Evolutionary conservation across 2,888 invertebrate species (phyloP).

Genomic region (Agonopterix subpropinquella): DNA sequence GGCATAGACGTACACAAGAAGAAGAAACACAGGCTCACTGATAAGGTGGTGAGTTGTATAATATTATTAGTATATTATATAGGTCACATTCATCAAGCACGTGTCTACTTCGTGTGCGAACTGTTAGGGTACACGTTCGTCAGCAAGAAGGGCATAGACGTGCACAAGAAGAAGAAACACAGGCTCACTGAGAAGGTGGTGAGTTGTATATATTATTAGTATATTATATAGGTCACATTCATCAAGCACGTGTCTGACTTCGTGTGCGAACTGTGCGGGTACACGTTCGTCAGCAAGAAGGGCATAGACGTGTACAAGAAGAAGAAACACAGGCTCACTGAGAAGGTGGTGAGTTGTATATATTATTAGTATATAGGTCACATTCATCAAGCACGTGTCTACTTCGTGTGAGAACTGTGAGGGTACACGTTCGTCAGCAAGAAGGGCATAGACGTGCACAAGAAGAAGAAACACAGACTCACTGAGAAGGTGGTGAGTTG

Average conservation of each 20-base stretch:
- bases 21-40: slow-evolving; percentile 45
- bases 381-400: too few relatives aligned
- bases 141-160: too few relatives aligned
- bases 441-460: slow-evolving; percentile 39
- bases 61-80: slow-evolving; percentile 20
- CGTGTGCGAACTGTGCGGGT: too few relatives aligned
- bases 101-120: too few relatives aligned
- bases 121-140: too few relatives aligned
- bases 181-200: too few relatives aligned
- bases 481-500: slow-evolving; percentile 27
- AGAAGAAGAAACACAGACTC: slow-evolving; percentile 55
- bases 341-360: neutral
- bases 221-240: slow-evolving; percentile 19
- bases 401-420: too few relatives aligned
- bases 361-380: neutral
- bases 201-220: too few relatives aligned
- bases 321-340: slow-evolving; percentile 45
- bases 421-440: too few relatives aligned
- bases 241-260: slow-evolving; percentile 39
- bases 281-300: slow-evolving; percentile 20
- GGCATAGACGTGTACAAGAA: slow-evolving; percentile 52
- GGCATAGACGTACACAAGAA: slow-evolving; percentile 52
- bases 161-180: too few relatives aligned
- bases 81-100: too few relatives aligned
- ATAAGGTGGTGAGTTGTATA: slow-evolving; percentile 25